These are phyloP conservation scores for Streptopelia turtur DNA, from an alignment of 2,797 vertebrate species.

Conservation along the genomic window DNA sequence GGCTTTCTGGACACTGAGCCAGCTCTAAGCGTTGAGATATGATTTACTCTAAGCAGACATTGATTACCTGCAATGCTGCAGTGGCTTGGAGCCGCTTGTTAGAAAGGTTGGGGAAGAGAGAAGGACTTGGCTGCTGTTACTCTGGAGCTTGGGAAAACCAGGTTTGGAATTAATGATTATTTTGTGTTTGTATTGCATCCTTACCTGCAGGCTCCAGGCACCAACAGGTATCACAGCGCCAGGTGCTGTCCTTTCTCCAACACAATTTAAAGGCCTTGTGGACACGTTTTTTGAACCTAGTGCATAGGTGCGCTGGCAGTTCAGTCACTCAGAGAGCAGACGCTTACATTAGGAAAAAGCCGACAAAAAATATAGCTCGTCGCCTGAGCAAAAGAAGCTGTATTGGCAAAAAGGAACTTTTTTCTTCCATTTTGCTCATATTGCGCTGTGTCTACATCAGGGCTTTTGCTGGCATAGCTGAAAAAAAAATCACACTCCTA, in stretches of 20 bases:
- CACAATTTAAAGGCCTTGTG: not conserved
- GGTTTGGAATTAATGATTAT: not conserved
- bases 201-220: not conserved
- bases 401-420: constrained; percentile 35
- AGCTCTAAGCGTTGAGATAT: not conserved
- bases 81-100: not conserved
- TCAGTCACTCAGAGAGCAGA: not conserved
- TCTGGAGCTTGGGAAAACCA: not conserved
- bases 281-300: not conserved
- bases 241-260: not conserved
- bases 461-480: constrained; percentile 58
- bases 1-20: not conserved
- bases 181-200: not conserved
- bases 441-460: constrained; percentile 24
- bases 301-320: not conserved
- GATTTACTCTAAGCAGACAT: not conserved
- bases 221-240: not conserved
- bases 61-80: not conserved
- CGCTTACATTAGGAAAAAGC: not conserved
- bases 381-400: constrained; percentile 31
- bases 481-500: constrained; percentile 17
- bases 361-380: not conserved
- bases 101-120: not conserved
- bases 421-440: not conserved
- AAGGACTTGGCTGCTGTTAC: not conserved